Base-by-base conservation (phyloP, 2,888 invertebrate species). In the Lasioglossum marginatum region DNA sequence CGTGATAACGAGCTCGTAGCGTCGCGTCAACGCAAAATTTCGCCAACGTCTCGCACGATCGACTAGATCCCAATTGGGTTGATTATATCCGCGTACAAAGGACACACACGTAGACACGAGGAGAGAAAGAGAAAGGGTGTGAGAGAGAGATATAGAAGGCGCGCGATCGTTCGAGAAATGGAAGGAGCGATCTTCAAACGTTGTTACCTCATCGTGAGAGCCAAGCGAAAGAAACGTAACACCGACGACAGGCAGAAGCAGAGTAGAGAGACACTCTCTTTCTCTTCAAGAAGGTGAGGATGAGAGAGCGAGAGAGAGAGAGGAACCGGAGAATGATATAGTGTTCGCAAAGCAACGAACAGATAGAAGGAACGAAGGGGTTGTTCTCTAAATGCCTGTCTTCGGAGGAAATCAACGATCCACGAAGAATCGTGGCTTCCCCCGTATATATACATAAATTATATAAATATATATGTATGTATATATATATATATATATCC, bases 171-270 rank as follows among this genome's bases (percentile, higher is more conserved):
- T 72, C 80, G 66, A 81, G 77, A 82, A 77, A 79, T 27, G 82
- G 81, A 75, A 75, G 52, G 31, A 87, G 77, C 83, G 81, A 86
- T 87, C 76, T 83, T 89, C 81, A 77, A 87, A 86, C 83, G 82
- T 82, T 81, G 79, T 88, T 89, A 85, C 80, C 83, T 85, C 81
- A 89, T 89, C 71, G 79, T 89, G 79, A 83, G 79, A 63, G 48
- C 48, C 48, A 52, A 52, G 48, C 48, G 48, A 52, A 23, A 52
- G 8, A 52, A 52, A 52, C 23, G 48, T 52, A 52, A 52, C 48
- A 52, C 48, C 48, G 48, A 52, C 19, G 23, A 52, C 48, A 23
- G 48, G 2, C 48, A 23, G 23, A 23, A 23, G 23, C 48, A 52
- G 23, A 23, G 48, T 52, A 52, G 19, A 52, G 19, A 52, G 23